phyloP scores from a whole-genome alignment of 2,797 vertebrate species.

The Vireo griseus region DNA sequence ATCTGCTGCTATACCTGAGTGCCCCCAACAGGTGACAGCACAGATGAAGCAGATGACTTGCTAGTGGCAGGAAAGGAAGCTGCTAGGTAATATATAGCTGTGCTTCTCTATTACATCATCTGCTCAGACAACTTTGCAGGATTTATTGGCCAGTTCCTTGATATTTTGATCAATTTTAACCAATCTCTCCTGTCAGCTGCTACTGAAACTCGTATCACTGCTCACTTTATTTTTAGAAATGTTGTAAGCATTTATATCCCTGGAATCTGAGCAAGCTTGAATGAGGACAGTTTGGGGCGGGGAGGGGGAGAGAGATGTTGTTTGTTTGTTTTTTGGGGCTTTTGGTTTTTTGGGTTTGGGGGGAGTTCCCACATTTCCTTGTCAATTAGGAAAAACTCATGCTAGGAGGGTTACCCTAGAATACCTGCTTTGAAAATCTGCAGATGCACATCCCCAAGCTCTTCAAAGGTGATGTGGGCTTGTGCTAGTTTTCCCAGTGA shows the following conservation, averaged over 20 bases:
- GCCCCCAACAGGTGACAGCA: constrained; percentile 64
- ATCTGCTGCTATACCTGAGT: constrained; percentile 62
- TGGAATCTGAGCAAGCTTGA: background rate
- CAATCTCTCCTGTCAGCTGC: background rate
- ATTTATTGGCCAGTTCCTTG: constrained; percentile 40
- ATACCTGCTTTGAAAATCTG: background rate
- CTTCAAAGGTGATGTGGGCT: background rate
- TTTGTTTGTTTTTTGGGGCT: too few relatives aligned
- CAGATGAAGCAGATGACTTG: background rate
- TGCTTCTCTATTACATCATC: background rate
- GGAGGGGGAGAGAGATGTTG: background rate
- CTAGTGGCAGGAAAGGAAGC: background rate
- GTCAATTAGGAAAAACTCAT: background rate
- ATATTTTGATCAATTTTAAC: constrained; percentile 59
- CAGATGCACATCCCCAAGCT: background rate
- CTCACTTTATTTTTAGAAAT: background rate
- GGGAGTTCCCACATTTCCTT: background rate
- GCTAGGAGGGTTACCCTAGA: background rate
- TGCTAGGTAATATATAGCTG: constrained; percentile 8
- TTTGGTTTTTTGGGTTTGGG: too few relatives aligned
- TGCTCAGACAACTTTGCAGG: constrained; percentile 26
- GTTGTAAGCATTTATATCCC: background rate
- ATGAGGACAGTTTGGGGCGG: too few relatives aligned
- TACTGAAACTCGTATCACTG: background rate
- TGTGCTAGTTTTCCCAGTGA: background rate